These are phyloP conservation scores for Littorina saxatilis DNA, from an alignment of 1,140 invertebrate species.

Conservation along the genomic window DNA sequence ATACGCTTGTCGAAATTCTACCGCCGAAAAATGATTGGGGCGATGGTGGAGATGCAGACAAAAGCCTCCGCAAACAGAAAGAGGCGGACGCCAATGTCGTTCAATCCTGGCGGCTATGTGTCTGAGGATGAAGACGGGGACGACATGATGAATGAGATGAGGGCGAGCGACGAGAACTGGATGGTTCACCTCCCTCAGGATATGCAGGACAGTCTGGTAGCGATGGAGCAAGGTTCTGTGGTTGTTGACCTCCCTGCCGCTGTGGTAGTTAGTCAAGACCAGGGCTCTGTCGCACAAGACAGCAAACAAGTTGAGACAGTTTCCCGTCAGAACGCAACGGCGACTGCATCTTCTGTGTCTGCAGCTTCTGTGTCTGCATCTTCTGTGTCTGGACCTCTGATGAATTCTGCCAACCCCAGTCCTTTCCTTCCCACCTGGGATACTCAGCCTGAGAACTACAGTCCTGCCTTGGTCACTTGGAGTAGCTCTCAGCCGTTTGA, in stretches of 20 bases:
- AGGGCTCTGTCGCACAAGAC: too few species aligned
- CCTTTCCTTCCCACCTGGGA: too few species aligned
- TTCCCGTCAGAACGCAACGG: too few species aligned
- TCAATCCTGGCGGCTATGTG: conserved; percentile 12
- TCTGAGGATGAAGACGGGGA: conserved; percentile 4
- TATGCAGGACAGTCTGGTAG: background rate
- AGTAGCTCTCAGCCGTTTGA: too few species aligned
- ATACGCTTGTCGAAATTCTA: background rate
- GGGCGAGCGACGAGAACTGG: background rate
- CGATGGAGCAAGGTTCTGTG: conserved; percentile 1
- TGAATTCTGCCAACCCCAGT: too few species aligned
- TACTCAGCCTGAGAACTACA: too few species aligned
- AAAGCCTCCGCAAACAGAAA: background rate
- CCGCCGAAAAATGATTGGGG: background rate
- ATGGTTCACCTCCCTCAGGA: background rate
- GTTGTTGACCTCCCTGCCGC: background rate
- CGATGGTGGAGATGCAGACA: conserved; percentile 14
- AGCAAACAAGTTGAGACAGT: too few species aligned
- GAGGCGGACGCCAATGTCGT: background rate
- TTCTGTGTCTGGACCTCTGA: too few species aligned
- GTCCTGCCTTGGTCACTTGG: too few species aligned
- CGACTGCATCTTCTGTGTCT: too few species aligned
- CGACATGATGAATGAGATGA: conserved; percentile 2
- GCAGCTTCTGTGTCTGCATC: too few species aligned
- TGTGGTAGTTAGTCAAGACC: too few species aligned